A percentile compares a stretch with the other conserved stretches of the same genome.
These are phyloP conservation scores for Bradypodion ventrale DNA, from an alignment of 2,797 vertebrate genomes.

Conservation along the genomic window DNA sequence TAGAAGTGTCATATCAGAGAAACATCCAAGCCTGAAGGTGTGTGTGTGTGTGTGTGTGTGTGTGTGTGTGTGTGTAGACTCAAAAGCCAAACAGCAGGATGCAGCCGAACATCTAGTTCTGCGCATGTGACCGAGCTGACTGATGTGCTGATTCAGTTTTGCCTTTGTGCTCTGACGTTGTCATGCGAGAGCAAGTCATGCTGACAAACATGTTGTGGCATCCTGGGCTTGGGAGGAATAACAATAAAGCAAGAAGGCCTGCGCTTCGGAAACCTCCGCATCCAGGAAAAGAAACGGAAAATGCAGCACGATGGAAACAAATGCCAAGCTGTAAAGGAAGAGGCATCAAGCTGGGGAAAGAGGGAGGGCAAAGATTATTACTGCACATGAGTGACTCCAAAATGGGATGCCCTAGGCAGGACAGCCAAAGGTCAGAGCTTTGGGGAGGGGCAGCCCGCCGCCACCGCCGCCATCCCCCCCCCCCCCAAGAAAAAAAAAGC, in stretches of 20 bases:
- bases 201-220: slow-evolving; percentile 52
- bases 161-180: slow-evolving; percentile 69
- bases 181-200: slow-evolving; percentile 59
- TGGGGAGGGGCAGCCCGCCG: no score
- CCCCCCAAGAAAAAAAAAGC: no score
- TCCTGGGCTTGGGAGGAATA: slow-evolving; percentile 53
- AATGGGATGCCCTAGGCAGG: no score
- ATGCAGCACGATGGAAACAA: slow-evolving; percentile 19
- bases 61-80: no score
- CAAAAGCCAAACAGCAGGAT: slow-evolving; percentile 25
- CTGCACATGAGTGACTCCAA: no score
- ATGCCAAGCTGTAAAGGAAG: neutral
- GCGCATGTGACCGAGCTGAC: slow-evolving; percentile 61
- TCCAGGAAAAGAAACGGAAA: slow-evolving; percentile 38
- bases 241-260: slow-evolving; percentile 42
- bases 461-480: no score
- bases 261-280: slow-evolving; percentile 17
- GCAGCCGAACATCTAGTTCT: slow-evolving; percentile 39
- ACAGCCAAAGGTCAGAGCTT: no score
- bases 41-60: no score
- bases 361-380: neutral
- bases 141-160: slow-evolving; percentile 72
- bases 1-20: slow-evolving; percentile 28
- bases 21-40: neutral
- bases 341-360: neutral